Base-by-base conservation (phyloP, 2,888 invertebrate species). In the Drosophila monieri region DNA sequence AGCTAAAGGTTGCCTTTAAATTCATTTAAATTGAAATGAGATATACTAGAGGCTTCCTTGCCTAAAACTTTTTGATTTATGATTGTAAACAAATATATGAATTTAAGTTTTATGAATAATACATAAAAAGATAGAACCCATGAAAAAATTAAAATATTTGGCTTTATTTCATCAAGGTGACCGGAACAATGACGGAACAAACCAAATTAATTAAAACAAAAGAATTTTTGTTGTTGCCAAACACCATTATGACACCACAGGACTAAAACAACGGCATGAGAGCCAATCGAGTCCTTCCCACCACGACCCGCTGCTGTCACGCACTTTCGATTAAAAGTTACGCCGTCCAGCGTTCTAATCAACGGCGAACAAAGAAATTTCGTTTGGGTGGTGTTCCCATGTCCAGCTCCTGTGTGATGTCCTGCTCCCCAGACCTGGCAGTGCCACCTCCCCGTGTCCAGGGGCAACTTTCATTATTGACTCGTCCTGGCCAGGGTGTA, bases 291-390 rank as follows among this genome's bases (percentile, higher is more conserved):
- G 54, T 37, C 8, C 25, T 8, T 25, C 9, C 6, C 15, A 21
- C 32, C 43, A 23, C 30, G 9, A 14, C 18, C 43, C 52, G 14
- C 32, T 39, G 18, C 67, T 55, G 71, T 76, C 85, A 81, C 85
- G 87, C 66, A 85, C 64, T 73, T 80, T 81, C 85, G 85, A 81
- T 81, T 85, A 81, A 81, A 86, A 81, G 52, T 81, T 85, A 59
- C 48, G 73, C 57, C 43, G 62, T 43, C 66, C 52, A 67, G 57
- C 37, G 62, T 54, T 60, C 66, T 77, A 75, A 80, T 77, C 80
- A 83, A 71, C 73, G 52, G 54, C 18, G 64, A 56, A 66, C 74
- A 59, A 66, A 55, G 62, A 66, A 73, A 52, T 37, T 41, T 53
- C 49, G 61, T 54, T 62, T 62, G 30, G 64, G 58, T 48, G n/a